phyloP scores from a whole-genome alignment of 2,888 invertebrate genomes.

The Acanthoscelides obtectus region DNA sequence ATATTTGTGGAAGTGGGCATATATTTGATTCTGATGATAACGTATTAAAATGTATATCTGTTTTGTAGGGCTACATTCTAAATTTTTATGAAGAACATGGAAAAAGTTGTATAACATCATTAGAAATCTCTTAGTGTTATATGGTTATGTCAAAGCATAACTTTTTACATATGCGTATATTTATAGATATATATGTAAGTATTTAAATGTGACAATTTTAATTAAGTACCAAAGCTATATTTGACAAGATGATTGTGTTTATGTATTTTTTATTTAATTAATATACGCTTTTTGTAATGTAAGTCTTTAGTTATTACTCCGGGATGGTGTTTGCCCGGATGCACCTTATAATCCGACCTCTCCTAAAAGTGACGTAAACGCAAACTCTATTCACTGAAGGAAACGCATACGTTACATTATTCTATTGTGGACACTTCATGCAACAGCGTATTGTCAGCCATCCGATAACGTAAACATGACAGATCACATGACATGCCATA shows the following conservation, averaged over 20 bases:
- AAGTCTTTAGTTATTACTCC: too few relatives aligned
- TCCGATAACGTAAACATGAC: too few relatives aligned
- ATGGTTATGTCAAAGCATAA: neutral
- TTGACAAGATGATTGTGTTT: neutral
- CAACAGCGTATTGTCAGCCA: too few relatives aligned
- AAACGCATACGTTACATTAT: too few relatives aligned
- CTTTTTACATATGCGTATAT: neutral
- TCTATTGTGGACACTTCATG: too few relatives aligned
- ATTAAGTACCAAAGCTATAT: too few relatives aligned
- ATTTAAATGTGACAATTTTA: neutral
- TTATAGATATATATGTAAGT: neutral
- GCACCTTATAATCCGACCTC: too few relatives aligned
- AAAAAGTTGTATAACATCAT: neutral
- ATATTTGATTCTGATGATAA: neutral
- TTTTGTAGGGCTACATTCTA: constrained; percentile 20
- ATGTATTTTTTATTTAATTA: neutral
- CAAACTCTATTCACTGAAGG: too few relatives aligned
- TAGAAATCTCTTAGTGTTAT: constrained; percentile 1
- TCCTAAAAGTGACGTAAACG: too few relatives aligned
- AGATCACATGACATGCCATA: too few relatives aligned
- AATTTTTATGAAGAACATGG: constrained; percentile 17
- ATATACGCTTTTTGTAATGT: neutral
- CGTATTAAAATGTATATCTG: constrained; percentile 1
- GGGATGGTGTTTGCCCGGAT: too few relatives aligned
- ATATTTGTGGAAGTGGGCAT: neutral